These are phyloP conservation scores for Leucopsar rothschildi DNA, from an alignment of 2,113 vertebrate species.

Conservation along the genomic window DNA sequence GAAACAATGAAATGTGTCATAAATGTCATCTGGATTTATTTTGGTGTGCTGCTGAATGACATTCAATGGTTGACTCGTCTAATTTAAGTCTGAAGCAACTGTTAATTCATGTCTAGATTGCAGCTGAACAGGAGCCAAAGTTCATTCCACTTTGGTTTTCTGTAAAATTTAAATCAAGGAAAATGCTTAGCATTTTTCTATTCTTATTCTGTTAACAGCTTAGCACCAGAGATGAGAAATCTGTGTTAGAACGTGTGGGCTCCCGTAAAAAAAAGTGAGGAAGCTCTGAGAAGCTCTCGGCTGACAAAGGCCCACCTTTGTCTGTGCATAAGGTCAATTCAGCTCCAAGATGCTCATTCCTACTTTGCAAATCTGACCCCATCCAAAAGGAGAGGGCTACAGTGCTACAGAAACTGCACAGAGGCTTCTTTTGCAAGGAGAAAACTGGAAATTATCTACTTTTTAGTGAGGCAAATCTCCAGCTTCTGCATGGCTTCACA, in stretches of 20 bases:
- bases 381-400: background rate
- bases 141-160: constrained; percentile 27
- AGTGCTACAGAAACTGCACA: background rate
- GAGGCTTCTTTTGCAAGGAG: background rate
- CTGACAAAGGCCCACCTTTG: background rate
- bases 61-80: constrained; percentile 40
- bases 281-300: background rate
- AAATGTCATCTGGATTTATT: constrained; percentile 43
- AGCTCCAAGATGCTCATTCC: background rate
- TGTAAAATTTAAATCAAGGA: constrained; percentile 27
- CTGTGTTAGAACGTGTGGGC: background rate
- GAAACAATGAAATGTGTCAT: constrained; percentile 57
- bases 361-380: background rate
- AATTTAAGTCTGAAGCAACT: constrained; percentile 30
- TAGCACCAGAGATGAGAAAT: background rate
- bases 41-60: constrained; percentile 40
- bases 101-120: constrained; percentile 52
- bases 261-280: background rate
- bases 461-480: background rate
- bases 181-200: constrained; percentile 4
- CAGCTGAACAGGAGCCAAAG: constrained; percentile 60
- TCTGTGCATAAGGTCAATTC: background rate
- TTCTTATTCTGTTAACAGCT: background rate
- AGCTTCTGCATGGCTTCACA: background rate
- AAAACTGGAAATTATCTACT: background rate